Percentiles rank a stretch among this genome's conserved stretches.
phyloP scores from a whole-genome alignment of 2,113 vertebrate genomes.

The Podarcis raffonei region DNA sequence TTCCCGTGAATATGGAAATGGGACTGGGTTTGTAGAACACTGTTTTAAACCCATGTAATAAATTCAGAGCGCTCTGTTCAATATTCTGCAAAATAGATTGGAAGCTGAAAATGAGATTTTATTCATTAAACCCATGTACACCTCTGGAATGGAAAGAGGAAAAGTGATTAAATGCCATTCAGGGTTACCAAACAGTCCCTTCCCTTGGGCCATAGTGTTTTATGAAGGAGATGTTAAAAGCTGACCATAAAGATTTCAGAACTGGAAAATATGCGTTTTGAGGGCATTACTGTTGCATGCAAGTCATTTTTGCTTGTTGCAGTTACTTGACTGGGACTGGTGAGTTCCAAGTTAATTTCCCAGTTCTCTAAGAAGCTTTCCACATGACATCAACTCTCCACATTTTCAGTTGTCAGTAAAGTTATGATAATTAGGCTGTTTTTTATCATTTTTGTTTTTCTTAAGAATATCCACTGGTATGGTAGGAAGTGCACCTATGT shows the following conservation, averaged over 20 bases:
- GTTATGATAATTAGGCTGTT: background rate
- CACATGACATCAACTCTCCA: background rate
- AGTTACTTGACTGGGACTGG: background rate
- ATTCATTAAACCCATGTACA: background rate
- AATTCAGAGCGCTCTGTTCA: background rate
- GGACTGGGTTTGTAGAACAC: background rate
- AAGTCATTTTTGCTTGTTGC: background rate
- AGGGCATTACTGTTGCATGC: background rate
- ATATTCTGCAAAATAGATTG: constrained; percentile 33
- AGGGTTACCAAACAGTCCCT: background rate
- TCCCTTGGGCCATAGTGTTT: background rate
- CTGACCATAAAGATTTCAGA: background rate
- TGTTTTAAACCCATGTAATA: background rate
- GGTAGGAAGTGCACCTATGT: background rate
- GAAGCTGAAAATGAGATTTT: constrained; percentile 28
- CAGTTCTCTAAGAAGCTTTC: background rate
- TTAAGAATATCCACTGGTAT: background rate
- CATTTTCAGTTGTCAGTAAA: background rate
- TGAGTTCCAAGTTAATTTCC: background rate
- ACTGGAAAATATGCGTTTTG: background rate
- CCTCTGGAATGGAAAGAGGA: constrained; percentile 14
- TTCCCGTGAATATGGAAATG: background rate
- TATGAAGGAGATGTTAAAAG: background rate
- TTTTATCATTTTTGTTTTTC: background rate
- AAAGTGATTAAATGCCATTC: constrained; percentile 5